These are phyloP conservation scores for Sinelater perroti DNA, from an alignment of 2,888 invertebrate genomes.

Conservation along the genomic window DNA sequence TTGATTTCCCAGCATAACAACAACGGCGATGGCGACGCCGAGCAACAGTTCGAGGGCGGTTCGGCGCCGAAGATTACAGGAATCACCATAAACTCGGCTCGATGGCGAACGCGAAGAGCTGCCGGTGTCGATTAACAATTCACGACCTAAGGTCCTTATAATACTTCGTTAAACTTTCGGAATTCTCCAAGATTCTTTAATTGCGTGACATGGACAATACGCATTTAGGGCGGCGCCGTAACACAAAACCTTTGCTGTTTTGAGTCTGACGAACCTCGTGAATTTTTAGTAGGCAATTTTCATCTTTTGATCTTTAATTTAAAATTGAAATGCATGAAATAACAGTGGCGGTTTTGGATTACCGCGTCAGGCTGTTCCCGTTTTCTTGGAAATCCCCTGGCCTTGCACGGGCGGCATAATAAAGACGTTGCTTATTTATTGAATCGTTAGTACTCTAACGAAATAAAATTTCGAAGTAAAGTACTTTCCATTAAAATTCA, in stretches of 20 bases:
- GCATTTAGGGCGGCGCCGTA: conserved; percentile 12
- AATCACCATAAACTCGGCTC: too few relatives aligned
- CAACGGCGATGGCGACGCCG: too few relatives aligned
- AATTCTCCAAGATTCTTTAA: conserved; percentile 27
- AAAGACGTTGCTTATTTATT: too few relatives aligned
- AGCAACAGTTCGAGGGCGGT: too few relatives aligned
- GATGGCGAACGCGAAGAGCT: conserved; percentile 6
- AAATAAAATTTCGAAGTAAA: too few relatives aligned
- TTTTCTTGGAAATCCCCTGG: too few relatives aligned
- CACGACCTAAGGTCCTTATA: conserved; percentile 25
- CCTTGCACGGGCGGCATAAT: too few relatives aligned
- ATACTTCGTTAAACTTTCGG: conserved; percentile 27
- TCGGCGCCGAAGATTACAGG: too few relatives aligned
- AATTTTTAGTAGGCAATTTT: conserved; percentile 7
- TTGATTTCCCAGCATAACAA: too few relatives aligned
- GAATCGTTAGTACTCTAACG: too few relatives aligned
- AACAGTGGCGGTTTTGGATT: conserved; percentile 2
- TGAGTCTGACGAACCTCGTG: background rate
- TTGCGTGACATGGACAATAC: conserved; percentile 29
- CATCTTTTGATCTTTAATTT: conserved; percentile 2
- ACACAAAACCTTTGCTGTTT: background rate
- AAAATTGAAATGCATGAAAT: conserved; percentile 1
- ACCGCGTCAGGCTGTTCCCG: too few relatives aligned
- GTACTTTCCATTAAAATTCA: too few relatives aligned
- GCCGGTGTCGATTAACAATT: conserved; percentile 25